Base-by-base conservation (phyloP, 2,888 invertebrate genomes). In the Nephrotoma guestfalica region DNA sequence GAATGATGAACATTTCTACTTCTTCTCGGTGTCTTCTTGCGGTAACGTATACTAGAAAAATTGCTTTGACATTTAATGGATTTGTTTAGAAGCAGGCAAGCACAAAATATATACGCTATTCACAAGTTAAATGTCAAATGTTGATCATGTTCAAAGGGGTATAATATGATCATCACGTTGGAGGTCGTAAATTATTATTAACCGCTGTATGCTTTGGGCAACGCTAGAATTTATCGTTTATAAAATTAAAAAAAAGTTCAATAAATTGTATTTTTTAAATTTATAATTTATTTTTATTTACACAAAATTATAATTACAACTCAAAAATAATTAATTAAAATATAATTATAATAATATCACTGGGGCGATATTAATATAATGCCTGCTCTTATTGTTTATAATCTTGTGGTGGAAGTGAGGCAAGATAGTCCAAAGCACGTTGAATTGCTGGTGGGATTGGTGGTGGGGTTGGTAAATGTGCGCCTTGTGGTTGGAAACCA, bases 381-480 rank as follows among this genome's bases (percentile, higher is more conserved):
- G 15, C 1, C 15, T 4, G 9, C 57, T 6, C 1, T 15, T 84
- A 42, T 84, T 84, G 84, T 84, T 84, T 84, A 30, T 71, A 71
- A 7, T 71, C 71, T 71, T 71, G 90, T 71, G 91, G 94, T 15
- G 94, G 94, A 85, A 94, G 93, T 41, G 94, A 93, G 43, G 95
- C 95, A 88, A 95, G 92, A 90, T 93, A 95, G 57, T 93, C 94
- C 85, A 95, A 91, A 41, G 95, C 93, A 87, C 93, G 93, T 89
- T 94, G 94, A 89, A 95, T 95, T 86, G 93, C 94, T 87, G 92
- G 93, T 86, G 95, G 95, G 87, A 95, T 94, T 87, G 95, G 95
- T 71, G 95, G 95, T 42, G 95, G 93, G 83, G 91, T 91, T 88
- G 91, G 91, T 87, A 91, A 87, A 89, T 91, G 91, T 88, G 90